Conservation (phyloP, 2,888 invertebrate genomes). For the Dioctria rufipes region DNA sequence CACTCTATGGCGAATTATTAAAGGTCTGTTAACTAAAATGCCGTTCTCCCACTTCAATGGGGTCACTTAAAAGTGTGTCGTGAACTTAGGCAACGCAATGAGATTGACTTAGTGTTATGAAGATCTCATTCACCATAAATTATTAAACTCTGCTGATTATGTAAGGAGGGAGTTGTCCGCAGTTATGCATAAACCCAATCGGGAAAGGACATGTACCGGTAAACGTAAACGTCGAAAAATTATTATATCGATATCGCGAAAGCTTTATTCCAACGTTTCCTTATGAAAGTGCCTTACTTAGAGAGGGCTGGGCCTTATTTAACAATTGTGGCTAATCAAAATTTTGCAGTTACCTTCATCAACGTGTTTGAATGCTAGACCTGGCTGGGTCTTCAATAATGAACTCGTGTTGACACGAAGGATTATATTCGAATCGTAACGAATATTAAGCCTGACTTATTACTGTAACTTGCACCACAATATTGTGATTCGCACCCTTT, state of each 20-base stretch:
- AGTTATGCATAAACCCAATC: constrained; percentile 97
- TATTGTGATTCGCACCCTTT: constrained; percentile 98
- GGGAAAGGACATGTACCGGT: constrained; percentile 96
- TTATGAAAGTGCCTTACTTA: constrained; percentile 99
- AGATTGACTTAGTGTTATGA: constrained; percentile 99
- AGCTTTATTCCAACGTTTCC: constrained; percentile 98
- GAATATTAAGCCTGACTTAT: constrained; percentile 98
- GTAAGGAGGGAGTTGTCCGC: constrained; percentile 96
- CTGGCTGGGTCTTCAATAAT: constrained; percentile 99
- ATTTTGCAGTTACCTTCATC: constrained; percentile 99
- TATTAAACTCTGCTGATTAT: constrained; percentile 98
- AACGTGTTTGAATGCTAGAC: constrained; percentile 99
- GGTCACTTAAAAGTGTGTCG: constrained; percentile 99
- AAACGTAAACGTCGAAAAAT: constrained; percentile 92
- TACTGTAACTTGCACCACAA: constrained; percentile 95
- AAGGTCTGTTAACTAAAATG: constrained; percentile 83
- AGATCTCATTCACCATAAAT: constrained; percentile 99
- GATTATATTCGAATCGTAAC: constrained; percentile 99
- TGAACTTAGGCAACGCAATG: constrained; percentile 99
- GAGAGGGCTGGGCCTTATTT: constrained; percentile 98
- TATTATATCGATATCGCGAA: constrained; percentile 99
- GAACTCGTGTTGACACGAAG: constrained; percentile 99
- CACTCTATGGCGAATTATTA: too few relatives aligned
- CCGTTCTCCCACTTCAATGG: constrained; percentile 99
- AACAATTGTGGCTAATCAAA: constrained; percentile 99